Percentiles rank a stretch among this genome's conserved stretches.
Evolutionary conservation across 2,888 invertebrate species (phyloP).

Genomic region (Drymonia ruficornis): DNA sequence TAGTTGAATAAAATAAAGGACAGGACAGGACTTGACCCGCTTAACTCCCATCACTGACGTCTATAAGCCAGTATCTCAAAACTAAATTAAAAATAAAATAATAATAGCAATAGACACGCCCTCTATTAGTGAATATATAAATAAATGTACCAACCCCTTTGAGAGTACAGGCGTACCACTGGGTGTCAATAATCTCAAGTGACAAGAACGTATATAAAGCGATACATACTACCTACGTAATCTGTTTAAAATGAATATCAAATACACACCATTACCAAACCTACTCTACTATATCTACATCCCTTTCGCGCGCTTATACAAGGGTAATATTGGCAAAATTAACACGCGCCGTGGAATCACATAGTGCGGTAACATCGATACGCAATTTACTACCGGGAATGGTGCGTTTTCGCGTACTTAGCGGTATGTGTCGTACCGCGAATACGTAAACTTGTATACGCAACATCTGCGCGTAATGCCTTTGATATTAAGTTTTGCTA

Average conservation of each 20-base stretch:
- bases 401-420: slow-evolving; percentile 45
- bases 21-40: too few relatives aligned
- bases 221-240: not conserved
- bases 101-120: too few relatives aligned
- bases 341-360: slow-evolving; percentile 62
- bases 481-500: slow-evolving; percentile 26
- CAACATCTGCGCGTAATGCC: slow-evolving; percentile 15
- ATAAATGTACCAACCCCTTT: too few relatives aligned
- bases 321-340: slow-evolving; percentile 57
- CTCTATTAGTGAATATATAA: too few relatives aligned
- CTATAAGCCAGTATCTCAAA: too few relatives aligned
- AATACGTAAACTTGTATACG: slow-evolving; percentile 42
- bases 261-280: not conserved
- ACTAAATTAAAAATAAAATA: too few relatives aligned
- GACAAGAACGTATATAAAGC: not conserved
- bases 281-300: slow-evolving; percentile 1
- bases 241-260: not conserved
- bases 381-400: slow-evolving; percentile 54
- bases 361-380: slow-evolving; percentile 58
- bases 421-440: slow-evolving; percentile 41
- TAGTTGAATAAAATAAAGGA: too few relatives aligned
- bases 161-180: too few relatives aligned
- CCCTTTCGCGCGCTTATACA: slow-evolving; percentile 29
- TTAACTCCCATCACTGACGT: too few relatives aligned
- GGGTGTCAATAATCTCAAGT: not conserved